Evolutionary conservation across 2,113 vertebrate genomes (phyloP), one percentile per base, ranked within the genome.

Genomic region (Oenanthe melanoleuca): DNA sequence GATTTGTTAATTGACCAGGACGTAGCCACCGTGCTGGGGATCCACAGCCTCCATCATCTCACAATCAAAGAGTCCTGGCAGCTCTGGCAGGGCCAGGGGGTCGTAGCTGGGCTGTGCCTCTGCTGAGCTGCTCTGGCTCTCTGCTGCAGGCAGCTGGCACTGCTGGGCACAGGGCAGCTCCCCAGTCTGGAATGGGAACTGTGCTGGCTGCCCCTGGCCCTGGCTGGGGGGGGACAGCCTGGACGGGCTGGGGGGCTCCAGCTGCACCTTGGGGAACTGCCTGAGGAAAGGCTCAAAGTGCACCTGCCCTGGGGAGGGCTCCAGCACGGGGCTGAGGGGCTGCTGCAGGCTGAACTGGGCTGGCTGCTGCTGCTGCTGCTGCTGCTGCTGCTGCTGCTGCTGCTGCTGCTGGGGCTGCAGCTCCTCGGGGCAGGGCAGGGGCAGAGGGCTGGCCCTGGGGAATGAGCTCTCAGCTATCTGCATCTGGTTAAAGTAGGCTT

Each of bases 11-110:
- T 99, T 99, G 57, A 99, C 99, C 97, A 99, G 97, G 89, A 99
- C 99, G 1, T 98, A 99, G 59, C 99, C 99, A 0, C 97, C 79
- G 61, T 99, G 99, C 97, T 99, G 99, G 4, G 99, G 98, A 97
- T 99, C 99, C 89, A 99, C 99, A 2, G 99, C 99, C 96, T 99
- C 99, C 98, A 99, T 99, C 99, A 99, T 99, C 96, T 99, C 99
- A 53, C 98, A 98, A 74, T 99, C 99, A 64, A 99, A 98, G 84
- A 99, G 98, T 67, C 96, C 97, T 14, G 98, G 98, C 92, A 99
- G 83, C n/a, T 99, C 98, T 0, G 98, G 80, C 40, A 99, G 98
- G 29, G 97, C 72, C 45, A 99, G 95, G 1, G 98, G 31, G 33
- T 98, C 98, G 2, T 98, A 98, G 93, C 89, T 67, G 10, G 98